Conservation (phyloP, 2,888 invertebrate genomes). For the Synergus laeviventris region DNA sequence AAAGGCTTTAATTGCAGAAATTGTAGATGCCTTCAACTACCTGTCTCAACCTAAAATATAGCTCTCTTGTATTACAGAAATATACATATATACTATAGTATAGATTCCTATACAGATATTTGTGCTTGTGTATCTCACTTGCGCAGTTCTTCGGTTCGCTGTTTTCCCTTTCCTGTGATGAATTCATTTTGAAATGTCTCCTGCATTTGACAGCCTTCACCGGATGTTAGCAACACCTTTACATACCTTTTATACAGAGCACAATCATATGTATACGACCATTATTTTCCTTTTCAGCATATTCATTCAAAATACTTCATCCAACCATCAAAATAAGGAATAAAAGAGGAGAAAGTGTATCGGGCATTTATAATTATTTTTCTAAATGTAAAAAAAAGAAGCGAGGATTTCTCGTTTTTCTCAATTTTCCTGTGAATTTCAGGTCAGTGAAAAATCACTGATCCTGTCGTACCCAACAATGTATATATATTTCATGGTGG, state of each 20-base stretch:
- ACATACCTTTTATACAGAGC: neutral
- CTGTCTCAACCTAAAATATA: too few species aligned
- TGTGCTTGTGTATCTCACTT: too few species aligned
- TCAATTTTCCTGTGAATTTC: slow-evolving; percentile 33
- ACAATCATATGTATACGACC: neutral
- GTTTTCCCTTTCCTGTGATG: slow-evolving; percentile 29
- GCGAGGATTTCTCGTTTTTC: too few species aligned
- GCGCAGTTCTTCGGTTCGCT: too few species aligned
- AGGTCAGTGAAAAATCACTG: slow-evolving; percentile 61
- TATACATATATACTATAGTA: too few species aligned
- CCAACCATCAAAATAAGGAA: neutral
- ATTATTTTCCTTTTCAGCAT: neutral
- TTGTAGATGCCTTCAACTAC: neutral
- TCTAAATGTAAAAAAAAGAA: too few species aligned
- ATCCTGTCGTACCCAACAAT: slow-evolving; percentile 58
- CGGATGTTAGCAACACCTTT: neutral
- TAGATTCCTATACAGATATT: too few species aligned
- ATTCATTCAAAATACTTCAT: neutral
- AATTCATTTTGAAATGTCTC: slow-evolving; percentile 49
- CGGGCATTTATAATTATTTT: too few species aligned
- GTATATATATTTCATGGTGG: slow-evolving; percentile 66
- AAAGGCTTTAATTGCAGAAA: neutral
- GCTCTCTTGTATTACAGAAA: too few species aligned
- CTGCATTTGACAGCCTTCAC: slow-evolving; percentile 58
- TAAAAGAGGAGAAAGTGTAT: too few species aligned